Conservation (phyloP, 2,888 invertebrate species). For the Oxycera nigricornis region DNA sequence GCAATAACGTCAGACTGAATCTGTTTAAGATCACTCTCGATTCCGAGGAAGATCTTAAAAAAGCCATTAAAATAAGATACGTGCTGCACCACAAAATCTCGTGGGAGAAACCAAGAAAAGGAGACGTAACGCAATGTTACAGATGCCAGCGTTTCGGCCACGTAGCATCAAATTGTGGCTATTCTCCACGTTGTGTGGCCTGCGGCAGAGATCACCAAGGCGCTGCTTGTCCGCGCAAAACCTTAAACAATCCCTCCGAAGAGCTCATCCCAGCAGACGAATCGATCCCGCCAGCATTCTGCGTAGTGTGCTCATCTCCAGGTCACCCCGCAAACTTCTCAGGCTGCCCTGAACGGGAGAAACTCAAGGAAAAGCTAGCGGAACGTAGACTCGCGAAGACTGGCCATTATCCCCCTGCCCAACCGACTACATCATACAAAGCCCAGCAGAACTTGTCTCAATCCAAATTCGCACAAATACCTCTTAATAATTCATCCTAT, state of each 20-base stretch:
- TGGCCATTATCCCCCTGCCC: not conserved
- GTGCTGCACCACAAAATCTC: not conserved
- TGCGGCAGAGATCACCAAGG: not conserved
- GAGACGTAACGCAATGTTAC: not conserved
- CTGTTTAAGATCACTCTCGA: not conserved
- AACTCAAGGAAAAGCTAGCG: not conserved
- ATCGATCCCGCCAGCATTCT: not conserved
- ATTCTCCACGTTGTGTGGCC: not conserved
- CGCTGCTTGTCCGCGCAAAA: not conserved
- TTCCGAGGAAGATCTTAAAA: not conserved
- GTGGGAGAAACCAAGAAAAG: not conserved
- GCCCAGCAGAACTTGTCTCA: not conserved
- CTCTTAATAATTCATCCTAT: no score
- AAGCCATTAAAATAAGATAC: not conserved
- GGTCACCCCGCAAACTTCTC: not conserved
- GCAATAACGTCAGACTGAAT: not conserved
- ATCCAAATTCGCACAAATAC: no score
- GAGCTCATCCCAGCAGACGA: not conserved
- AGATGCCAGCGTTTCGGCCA: constrained; percentile 12
- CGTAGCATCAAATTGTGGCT: not conserved
- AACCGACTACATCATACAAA: no score
- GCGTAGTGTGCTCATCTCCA: not conserved
- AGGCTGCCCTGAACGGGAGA: not conserved
- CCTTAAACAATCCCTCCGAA: not conserved
- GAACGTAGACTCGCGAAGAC: not conserved